These are phyloP conservation scores for Choristoneura rosaceana DNA, from an alignment of 2,888 invertebrate genomes.

Conservation along the genomic window DNA sequence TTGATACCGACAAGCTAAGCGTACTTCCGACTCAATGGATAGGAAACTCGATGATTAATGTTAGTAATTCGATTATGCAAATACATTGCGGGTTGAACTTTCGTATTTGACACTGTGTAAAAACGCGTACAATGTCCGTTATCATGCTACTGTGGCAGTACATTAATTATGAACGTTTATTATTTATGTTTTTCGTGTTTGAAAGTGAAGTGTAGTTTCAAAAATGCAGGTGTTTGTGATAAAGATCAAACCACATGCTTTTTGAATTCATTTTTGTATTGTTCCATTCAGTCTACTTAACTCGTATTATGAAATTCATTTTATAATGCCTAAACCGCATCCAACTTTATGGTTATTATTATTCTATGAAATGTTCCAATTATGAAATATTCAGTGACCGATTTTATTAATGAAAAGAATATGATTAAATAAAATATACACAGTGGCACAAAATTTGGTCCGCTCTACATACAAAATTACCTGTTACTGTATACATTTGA, in stretches of 20 bases:
- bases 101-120: slow-evolving; percentile 31
- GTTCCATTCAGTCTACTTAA: too few relatives aligned
- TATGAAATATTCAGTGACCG: too few relatives aligned
- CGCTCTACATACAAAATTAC: too few relatives aligned
- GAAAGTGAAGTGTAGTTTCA: not conserved
- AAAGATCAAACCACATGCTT: not conserved
- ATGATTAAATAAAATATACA: too few relatives aligned
- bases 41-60: slow-evolving; percentile 42
- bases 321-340: too few relatives aligned
- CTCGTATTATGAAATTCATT: too few relatives aligned
- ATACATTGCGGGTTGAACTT: slow-evolving; percentile 31
- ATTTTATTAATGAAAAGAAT: too few relatives aligned
- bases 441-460: too few relatives aligned
- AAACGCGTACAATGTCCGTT: slow-evolving; percentile 21
- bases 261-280: too few relatives aligned
- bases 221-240: not conserved
- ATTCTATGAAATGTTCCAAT: too few relatives aligned
- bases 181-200: not conserved
- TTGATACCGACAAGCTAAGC: slow-evolving; percentile 40
- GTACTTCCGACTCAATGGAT: slow-evolving; percentile 40
- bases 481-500: too few relatives aligned
- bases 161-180: slow-evolving; percentile 18
- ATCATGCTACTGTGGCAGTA: slow-evolving; percentile 20
- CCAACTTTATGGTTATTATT: too few relatives aligned
- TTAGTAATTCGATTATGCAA: slow-evolving; percentile 42